phyloP scores from a whole-genome alignment of 2,113 vertebrate species.

The Tragelaphus scriptus region DNA sequence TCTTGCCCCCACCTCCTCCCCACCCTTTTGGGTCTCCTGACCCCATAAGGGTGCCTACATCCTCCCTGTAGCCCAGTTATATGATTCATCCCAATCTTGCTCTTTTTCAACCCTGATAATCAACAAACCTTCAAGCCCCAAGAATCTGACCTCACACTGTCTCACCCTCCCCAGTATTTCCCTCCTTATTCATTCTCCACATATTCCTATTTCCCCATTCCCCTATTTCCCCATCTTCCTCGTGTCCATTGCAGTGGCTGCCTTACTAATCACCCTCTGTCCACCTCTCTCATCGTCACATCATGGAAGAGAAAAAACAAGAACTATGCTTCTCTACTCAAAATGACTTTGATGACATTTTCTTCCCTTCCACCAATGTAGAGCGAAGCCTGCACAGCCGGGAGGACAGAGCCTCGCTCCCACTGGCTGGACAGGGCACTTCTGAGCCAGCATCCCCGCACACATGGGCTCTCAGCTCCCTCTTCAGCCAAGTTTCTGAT shows the following conservation, averaged over 20 bases:
- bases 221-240: too few species aligned
- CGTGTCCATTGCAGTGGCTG: fast-evolving
- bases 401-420: fast-evolving
- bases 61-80: background rate
- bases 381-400: fast-evolving
- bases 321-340: background rate
- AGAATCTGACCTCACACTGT: background rate
- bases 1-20: background rate
- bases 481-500: background rate
- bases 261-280: background rate
- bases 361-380: background rate
- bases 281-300: background rate
- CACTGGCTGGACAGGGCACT: background rate
- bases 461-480: fast-evolving
- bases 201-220: too few species aligned
- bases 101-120: background rate
- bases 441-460: background rate
- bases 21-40: background rate
- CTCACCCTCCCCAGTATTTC: too few species aligned
- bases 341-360: background rate
- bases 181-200: background rate
- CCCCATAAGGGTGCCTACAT: background rate
- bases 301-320: background rate
- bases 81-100: background rate
- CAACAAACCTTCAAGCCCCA: background rate